These are phyloP conservation scores for Itoplectis maculator DNA, from an alignment of 2,888 invertebrate genomes.

Conservation along the genomic window DNA sequence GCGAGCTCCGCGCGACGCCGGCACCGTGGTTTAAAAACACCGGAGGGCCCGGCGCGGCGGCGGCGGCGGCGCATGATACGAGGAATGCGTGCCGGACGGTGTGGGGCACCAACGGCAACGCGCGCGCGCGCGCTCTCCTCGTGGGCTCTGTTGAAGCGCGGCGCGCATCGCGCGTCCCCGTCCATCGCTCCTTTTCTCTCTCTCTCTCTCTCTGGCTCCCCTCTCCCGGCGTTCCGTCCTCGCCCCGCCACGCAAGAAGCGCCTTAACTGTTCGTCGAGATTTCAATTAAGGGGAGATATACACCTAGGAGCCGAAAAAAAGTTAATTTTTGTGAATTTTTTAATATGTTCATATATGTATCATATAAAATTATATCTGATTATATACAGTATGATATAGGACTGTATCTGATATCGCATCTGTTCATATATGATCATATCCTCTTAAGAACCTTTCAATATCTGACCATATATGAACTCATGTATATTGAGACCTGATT, in stretches of 20 bases:
- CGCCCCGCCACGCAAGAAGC: background rate
- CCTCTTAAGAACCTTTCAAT: too few species aligned
- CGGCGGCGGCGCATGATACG: conserved; percentile 62
- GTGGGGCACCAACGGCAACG: conserved; percentile 44
- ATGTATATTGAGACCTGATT: too few species aligned
- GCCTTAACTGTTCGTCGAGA: conserved; percentile 44
- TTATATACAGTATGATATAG: too few species aligned
- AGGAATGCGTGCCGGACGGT: conserved; percentile 69
- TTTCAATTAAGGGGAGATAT: conserved; percentile 65
- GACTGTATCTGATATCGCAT: too few species aligned
- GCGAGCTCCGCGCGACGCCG: conserved; percentile 64
- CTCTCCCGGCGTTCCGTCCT: background rate
- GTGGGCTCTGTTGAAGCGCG: conserved; percentile 26
- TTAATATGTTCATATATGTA: too few species aligned
- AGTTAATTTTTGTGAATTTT: too few species aligned
- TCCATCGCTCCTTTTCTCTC: conserved; percentile 49
- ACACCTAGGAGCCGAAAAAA: background rate
- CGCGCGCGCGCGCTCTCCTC: background rate
- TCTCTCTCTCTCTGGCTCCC: conserved; percentile 16
- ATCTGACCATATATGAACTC: too few species aligned
- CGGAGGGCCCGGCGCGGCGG: conserved; percentile 57
- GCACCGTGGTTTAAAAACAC: conserved; percentile 71
- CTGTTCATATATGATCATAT: too few species aligned
- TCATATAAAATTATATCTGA: too few species aligned
- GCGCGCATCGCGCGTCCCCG: conserved; percentile 28